These are phyloP conservation scores for Euglossa dilemma DNA, from an alignment of 1,140 invertebrate species.

Conservation along the genomic window DNA sequence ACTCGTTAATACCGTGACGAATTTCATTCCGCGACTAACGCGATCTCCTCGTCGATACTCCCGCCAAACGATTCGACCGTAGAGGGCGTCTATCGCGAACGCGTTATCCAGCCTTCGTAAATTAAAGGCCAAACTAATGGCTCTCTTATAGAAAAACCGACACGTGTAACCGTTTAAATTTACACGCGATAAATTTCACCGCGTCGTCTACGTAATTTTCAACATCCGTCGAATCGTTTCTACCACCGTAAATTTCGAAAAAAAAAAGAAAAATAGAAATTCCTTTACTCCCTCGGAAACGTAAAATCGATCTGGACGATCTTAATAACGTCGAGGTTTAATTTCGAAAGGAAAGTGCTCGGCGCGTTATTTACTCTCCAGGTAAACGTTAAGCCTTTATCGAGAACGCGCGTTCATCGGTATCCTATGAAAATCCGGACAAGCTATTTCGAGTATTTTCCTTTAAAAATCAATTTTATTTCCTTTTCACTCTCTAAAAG, in stretches of 20 bases:
- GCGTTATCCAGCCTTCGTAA: neutral
- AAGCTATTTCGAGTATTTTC: neutral
- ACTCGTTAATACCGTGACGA: neutral
- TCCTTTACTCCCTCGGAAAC: neutral
- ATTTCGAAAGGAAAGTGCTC: neutral
- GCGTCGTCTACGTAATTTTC: neutral
- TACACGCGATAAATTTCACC: neutral
- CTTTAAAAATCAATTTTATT: neutral
- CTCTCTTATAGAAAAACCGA: neutral
- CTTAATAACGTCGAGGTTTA: neutral
- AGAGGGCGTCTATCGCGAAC: neutral
- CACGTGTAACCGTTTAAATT: neutral
- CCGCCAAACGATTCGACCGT: neutral
- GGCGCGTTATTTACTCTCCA: neutral
- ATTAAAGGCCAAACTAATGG: neutral
- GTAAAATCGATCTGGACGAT: neutral
- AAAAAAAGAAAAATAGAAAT: neutral
- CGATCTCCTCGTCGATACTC: conserved; percentile 20
- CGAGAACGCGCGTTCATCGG: no score
- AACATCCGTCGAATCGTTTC: neutral
- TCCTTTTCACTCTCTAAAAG: no score
- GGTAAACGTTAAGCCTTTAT: neutral
- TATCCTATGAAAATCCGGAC: neutral
- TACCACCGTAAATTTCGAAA: neutral
- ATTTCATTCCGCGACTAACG: neutral